Base-by-base conservation (phyloP, 2,797 vertebrate genomes). In the Brachyrhaphis roseni region DNA sequence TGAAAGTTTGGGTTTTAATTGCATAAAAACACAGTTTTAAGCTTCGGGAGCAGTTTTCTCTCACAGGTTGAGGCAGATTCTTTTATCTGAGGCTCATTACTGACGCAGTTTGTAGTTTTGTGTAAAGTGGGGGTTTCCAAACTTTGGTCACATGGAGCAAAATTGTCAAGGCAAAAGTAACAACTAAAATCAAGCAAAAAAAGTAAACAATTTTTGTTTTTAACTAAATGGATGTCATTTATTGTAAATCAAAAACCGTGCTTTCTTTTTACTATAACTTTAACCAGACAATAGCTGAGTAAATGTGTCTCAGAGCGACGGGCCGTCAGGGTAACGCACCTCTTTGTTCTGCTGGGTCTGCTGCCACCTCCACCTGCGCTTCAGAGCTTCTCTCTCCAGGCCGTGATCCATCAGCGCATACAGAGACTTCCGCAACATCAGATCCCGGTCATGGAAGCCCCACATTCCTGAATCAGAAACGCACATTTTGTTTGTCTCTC, bases 301-400 rank as follows among this genome's bases (percentile, higher is more conserved):
- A 18, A 20, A 64, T 36, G 16, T 0, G 23, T 68, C 43, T 26
- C 10, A 31, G 72, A 70, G 73, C 76, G 78, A 66, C 16, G 39
- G 12, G 74, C 64, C 5, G 64, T 41, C 28, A 47, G 11, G 5
- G 28, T 11, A 26, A 81, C 94, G 72, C 72, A 99, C 98, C 98
- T 99, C 98, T 93, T 99, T 99, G 94, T 99, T 99, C 95, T 99
- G 98, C 95, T 97, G 97, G 0, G 97, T 99, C 81, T 99, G 98
- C 91, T 99, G 98, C 97, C 98, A 99, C 80, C 98, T 96, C 98
- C 98, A 99, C 57, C 98, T 91, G 45, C 98, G 91, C 90, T 92
- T 96, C 87, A 99, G 90, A 0, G 98, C 97, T 26, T 98, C 98
- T 82, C 97, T 95, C 90, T 99, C 98, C 2, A 72, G 72, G 0